A percentile compares a stretch with the other conserved stretches of the same genome.
These are phyloP conservation scores for Gobio occitaniae DNA, from an alignment of 2,797 vertebrate species.

Conservation along the genomic window DNA sequence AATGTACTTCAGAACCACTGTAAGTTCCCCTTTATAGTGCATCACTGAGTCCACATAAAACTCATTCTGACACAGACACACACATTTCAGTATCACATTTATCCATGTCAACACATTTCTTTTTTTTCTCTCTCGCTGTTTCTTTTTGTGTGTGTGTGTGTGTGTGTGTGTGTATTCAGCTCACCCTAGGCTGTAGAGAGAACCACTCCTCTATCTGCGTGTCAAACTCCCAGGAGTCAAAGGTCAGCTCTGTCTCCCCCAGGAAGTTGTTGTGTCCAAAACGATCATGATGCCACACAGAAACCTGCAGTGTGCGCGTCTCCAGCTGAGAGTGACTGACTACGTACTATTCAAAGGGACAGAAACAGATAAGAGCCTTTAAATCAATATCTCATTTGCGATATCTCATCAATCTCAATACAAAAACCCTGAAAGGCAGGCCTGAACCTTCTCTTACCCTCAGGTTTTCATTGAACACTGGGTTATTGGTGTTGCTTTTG, in stretches of 20 bases:
- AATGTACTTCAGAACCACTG: constrained; percentile 90
- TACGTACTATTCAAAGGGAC: constrained; percentile 81
- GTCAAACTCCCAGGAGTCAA: constrained; percentile 96
- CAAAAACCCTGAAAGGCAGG: background rate
- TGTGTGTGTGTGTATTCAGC: background rate
- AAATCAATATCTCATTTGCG: constrained; percentile 28
- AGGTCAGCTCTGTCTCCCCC: constrained; percentile 94
- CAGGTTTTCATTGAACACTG: constrained; percentile 92
- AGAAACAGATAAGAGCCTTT: constrained; percentile 4
- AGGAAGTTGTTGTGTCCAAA: constrained; percentile 96
- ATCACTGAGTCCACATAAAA: constrained; percentile 79
- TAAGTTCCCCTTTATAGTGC: constrained; percentile 96
- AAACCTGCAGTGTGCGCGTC: constrained; percentile 92
- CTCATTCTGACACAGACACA: constrained; percentile 77
- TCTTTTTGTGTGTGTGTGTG: background rate
- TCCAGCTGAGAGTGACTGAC: constrained; percentile 97
- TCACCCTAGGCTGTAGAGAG: constrained; percentile 91
- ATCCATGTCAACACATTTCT: background rate
- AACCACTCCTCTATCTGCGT: constrained; percentile 90
- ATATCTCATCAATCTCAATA: background rate
- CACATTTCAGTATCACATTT: constrained; percentile 3
- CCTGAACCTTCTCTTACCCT: constrained; percentile 80
- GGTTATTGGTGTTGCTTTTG: constrained; percentile 89
- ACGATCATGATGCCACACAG: constrained; percentile 96
- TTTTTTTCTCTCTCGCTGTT: background rate